Conservation (phyloP, 2,113 vertebrate genomes). For the Chloebia gouldiae region DNA sequence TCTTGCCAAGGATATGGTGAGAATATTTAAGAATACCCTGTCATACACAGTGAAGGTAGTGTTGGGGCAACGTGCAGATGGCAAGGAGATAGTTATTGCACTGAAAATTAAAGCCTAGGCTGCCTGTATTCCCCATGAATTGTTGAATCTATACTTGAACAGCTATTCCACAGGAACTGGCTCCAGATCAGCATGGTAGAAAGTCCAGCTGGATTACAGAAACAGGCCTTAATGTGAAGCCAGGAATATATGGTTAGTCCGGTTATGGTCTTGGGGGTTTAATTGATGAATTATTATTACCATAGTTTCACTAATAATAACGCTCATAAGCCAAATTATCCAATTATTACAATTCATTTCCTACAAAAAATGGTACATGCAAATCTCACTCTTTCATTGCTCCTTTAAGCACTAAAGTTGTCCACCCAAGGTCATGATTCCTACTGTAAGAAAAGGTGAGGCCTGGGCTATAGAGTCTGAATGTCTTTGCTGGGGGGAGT, state of each 20-base stretch:
- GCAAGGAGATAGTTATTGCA: not conserved
- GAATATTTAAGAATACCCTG: not conserved
- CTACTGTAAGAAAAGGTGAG: not conserved
- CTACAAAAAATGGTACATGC: not conserved
- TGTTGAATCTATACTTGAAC: not conserved
- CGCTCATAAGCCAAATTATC: not conserved
- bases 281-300: not conserved
- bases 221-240: not conserved
- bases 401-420: not conserved
- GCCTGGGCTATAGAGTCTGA: not conserved
- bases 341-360: not conserved
- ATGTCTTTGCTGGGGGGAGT: not conserved
- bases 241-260: not conserved
- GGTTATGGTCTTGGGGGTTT: not conserved
- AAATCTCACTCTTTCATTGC: not conserved
- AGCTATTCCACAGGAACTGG: not conserved
- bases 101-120: not conserved
- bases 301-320: not conserved
- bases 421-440: accelerated
- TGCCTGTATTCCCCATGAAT: not conserved
- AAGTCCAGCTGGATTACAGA: not conserved
- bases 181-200: not conserved
- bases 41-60: not conserved
- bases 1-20: not conserved
- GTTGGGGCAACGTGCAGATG: not conserved